Evolutionary conservation across 2,113 vertebrate species (phyloP).

Genomic region (Atlantisia rogersi): DNA sequence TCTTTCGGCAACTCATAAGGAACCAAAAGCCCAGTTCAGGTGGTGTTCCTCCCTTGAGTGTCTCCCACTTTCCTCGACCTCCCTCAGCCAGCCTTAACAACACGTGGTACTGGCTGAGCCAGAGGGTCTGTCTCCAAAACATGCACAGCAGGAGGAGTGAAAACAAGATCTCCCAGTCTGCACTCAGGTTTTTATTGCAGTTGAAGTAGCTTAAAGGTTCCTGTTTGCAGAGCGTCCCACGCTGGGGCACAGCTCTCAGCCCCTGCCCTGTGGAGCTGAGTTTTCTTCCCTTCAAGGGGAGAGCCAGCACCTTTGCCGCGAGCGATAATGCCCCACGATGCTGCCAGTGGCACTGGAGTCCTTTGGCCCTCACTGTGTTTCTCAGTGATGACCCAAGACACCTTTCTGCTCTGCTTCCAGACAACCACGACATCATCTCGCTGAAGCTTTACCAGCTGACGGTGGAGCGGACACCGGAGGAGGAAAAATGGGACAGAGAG

Average conservation of each 20-base stretch:
- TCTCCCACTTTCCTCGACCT: neutral
- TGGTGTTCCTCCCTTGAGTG: rapidly evolving
- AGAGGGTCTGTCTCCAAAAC: neutral
- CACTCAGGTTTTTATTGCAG: neutral
- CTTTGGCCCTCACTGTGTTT: rapidly evolving
- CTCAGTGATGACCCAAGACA: rapidly evolving
- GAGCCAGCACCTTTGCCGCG: neutral
- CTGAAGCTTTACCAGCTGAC: conserved; percentile 95
- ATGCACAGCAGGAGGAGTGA: rapidly evolving
- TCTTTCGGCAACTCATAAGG: neutral
- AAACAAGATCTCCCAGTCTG: neutral
- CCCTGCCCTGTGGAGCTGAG: neutral
- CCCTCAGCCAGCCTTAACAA: neutral
- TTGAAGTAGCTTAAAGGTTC: neutral
- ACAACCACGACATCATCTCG: conserved; percentile 94
- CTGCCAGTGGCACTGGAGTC: neutral
- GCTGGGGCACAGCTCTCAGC: neutral
- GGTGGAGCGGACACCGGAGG: conserved; percentile 83
- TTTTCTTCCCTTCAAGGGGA: neutral
- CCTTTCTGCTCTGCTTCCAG: conserved; percentile 46
- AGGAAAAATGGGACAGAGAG: conserved; percentile 84
- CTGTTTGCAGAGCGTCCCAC: neutral
- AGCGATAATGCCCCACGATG: rapidly evolving
- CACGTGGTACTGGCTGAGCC: rapidly evolving
- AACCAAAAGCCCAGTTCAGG: neutral